Conservation (phyloP, 2,797 vertebrate species). For the Cirrhinus molitorella region DNA sequence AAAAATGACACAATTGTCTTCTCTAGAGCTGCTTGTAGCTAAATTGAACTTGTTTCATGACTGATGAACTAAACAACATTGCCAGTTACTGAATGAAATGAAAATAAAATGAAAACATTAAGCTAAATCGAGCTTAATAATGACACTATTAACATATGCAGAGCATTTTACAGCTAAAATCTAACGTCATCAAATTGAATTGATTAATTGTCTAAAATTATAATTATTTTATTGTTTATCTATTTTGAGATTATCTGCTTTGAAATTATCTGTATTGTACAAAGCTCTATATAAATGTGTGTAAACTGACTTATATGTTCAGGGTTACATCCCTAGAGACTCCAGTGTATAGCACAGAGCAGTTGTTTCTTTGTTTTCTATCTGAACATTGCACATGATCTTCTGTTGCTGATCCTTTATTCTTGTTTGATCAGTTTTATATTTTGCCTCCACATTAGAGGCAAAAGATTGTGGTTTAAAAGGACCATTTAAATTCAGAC, state of each 20-base stretch:
- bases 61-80: neutral
- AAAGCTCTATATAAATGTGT: neutral
- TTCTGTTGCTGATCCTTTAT: no score
- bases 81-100: neutral
- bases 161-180: neutral
- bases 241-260: neutral
- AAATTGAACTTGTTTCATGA: neutral
- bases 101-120: neutral
- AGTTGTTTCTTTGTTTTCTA: no score
- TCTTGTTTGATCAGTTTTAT: no score
- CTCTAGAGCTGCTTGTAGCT: neutral
- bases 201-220: no score
- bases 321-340: neutral
- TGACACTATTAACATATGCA: neutral
- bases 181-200: neutral
- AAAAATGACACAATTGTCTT: neutral
- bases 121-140: neutral
- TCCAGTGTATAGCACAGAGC: no score
- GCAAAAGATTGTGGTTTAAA: no score
- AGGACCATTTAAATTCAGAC: no score
- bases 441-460: no score
- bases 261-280: neutral
- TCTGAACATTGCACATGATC: no score
- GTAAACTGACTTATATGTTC: neutral
- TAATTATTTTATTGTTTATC: no score